Evolutionary conservation across 2,113 vertebrate genomes (phyloP).

Genomic region (Noctilio leporinus): DNA sequence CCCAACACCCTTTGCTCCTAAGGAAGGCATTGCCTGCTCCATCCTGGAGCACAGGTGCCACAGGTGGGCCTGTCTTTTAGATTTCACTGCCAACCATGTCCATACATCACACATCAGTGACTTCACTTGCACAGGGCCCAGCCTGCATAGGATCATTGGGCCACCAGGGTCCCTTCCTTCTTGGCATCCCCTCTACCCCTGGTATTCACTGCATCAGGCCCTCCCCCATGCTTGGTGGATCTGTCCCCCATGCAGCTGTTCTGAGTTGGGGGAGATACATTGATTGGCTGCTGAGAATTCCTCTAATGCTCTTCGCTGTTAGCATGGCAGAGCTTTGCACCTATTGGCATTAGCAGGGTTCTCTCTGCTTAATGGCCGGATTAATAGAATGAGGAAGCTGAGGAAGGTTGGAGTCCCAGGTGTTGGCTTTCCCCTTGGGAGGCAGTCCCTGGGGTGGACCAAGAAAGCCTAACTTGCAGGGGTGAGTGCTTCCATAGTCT

Average conservation of each 20-base stretch:
- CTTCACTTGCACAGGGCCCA: accelerated
- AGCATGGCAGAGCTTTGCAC: background rate
- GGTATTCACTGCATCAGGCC: background rate
- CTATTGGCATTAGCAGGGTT: background rate
- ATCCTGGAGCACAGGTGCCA: too few species aligned
- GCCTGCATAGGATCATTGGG: accelerated
- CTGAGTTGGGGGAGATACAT: background rate
- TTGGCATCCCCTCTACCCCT: accelerated
- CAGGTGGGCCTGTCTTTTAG: background rate
- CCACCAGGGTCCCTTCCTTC: background rate
- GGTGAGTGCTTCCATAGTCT: background rate
- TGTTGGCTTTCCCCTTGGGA: background rate
- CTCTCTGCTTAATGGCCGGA: background rate
- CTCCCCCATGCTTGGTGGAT: accelerated
- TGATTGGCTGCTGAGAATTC: accelerated
- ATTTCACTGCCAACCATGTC: background rate
- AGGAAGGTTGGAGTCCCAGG: background rate
- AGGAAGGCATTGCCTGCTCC: accelerated
- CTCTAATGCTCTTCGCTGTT: background rate
- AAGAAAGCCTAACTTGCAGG: background rate
- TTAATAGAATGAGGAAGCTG: background rate
- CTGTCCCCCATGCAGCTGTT: conserved; percentile 7
- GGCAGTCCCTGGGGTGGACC: background rate
- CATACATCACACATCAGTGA: accelerated
- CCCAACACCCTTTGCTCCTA: background rate